phyloP scores from a whole-genome alignment of 2,888 invertebrate species.

The Drosophila meridiana region DNA sequence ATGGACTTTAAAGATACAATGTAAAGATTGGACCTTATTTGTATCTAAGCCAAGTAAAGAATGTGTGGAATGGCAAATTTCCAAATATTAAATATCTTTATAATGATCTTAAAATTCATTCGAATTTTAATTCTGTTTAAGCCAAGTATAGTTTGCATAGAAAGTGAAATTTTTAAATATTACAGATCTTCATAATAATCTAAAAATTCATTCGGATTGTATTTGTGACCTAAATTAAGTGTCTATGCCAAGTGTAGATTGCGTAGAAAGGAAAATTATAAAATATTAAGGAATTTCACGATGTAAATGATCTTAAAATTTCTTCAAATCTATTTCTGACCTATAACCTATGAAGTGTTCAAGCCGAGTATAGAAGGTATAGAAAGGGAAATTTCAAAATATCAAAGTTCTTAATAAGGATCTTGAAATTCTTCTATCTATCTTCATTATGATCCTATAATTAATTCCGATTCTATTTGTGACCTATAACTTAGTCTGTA shows the following conservation, averaged over 20 bases:
- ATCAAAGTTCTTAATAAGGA: too few species aligned
- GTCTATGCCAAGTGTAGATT: not conserved
- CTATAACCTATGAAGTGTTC: not conserved
- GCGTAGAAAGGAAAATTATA: not conserved
- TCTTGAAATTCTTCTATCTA: too few species aligned
- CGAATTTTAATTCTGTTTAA: not conserved
- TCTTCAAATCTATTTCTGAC: not conserved
- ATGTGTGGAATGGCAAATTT: not conserved
- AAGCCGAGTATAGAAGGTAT: too few species aligned
- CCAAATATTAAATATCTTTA: too few species aligned
- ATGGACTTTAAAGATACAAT: not conserved
- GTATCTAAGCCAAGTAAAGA: not conserved
- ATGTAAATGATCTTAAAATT: not conserved
- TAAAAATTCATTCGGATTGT: not conserved
- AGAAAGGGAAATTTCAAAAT: too few species aligned
- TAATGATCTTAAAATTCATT: too few species aligned
- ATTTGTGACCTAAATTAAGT: not conserved
- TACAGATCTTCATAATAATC: too few species aligned
- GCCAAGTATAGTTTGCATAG: not conserved
- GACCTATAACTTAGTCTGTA: too few species aligned
- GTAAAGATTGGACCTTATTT: not conserved
- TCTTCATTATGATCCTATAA: too few species aligned
- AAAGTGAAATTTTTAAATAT: too few species aligned
- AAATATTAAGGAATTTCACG: not conserved
- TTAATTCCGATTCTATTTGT: too few species aligned